Evolutionary conservation across 1,140 invertebrate species (phyloP).

Genomic region (Prorops nasuta): DNA sequence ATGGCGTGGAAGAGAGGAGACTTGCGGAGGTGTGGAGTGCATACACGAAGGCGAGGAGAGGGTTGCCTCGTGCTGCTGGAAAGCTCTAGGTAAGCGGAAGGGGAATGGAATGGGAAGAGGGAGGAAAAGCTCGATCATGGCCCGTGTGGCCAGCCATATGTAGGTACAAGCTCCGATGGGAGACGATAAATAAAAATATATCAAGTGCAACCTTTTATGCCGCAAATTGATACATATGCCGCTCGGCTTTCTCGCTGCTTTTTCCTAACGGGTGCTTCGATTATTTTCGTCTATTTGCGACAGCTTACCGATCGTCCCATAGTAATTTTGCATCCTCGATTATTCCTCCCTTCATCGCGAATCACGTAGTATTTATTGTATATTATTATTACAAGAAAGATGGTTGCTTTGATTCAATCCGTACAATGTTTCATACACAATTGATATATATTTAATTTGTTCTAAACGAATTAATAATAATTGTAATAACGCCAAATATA

Average conservation of each 20-base stretch:
- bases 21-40: slow-evolving; percentile 17
- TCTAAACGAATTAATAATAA: no score
- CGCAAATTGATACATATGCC: slow-evolving; percentile 40
- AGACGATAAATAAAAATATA: slow-evolving; percentile 49
- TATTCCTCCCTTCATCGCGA: no score
- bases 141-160: not conserved
- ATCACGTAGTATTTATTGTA: no score
- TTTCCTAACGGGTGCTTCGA: slow-evolving; percentile 19
- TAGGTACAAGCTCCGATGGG: slow-evolving; percentile 22
- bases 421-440: no score
- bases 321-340: no score
- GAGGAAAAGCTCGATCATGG: not conserved
- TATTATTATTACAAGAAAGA: no score
- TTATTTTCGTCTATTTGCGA: not conserved
- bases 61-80: not conserved
- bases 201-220: slow-evolving; percentile 45
- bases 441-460: no score
- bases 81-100: not conserved
- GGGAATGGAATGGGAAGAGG: not conserved
- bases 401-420: no score
- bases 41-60: slow-evolving; percentile 1
- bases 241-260: slow-evolving; percentile 12
- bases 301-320: no score
- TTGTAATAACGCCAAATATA: no score
- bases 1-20: slow-evolving; percentile 26